phyloP scores from a whole-genome alignment of 1,140 invertebrate species.

The Drosophila teissieri region DNA sequence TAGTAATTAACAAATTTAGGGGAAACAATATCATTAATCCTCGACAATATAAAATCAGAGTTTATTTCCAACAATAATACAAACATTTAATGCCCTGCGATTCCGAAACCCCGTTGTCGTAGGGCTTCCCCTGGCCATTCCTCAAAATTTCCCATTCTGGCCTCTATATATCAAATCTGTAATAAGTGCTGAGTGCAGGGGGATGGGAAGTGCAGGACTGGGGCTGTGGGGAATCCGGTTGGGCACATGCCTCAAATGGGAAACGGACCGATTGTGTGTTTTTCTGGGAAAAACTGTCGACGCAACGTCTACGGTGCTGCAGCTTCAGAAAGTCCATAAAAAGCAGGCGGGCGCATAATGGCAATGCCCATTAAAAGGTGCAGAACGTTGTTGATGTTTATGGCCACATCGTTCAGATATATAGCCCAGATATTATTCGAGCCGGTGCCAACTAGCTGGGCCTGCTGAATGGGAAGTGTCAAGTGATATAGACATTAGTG shows the following conservation, averaged over 20 bases:
- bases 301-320: slow-evolving; percentile 73
- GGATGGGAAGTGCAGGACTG: slow-evolving; percentile 3
- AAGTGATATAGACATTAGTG: slow-evolving; percentile 12
- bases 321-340: slow-evolving; percentile 55
- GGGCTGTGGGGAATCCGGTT: slow-evolving; percentile 36
- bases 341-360: slow-evolving; percentile 73
- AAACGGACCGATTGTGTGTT: slow-evolving; percentile 64
- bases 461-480: neutral
- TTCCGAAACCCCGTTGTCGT: slow-evolving; percentile 43
- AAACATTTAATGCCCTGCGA: slow-evolving; percentile 63
- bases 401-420: slow-evolving; percentile 55
- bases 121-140: slow-evolving; percentile 30
- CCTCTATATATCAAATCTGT: slow-evolving; percentile 66
- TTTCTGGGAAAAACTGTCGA: slow-evolving; percentile 81
- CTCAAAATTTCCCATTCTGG: slow-evolving; percentile 14
- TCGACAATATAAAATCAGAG: slow-evolving; percentile 80
- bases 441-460: slow-evolving; percentile 2
- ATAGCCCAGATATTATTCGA: slow-evolving; percentile 18
- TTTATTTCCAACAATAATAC: slow-evolving; percentile 83
- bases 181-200: slow-evolving; percentile 67
- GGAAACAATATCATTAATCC: slow-evolving; percentile 82
- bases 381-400: slow-evolving; percentile 63
- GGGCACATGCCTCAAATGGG: slow-evolving; percentile 54
- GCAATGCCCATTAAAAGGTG: slow-evolving; percentile 78
- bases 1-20: slow-evolving; percentile 82